Percentiles rank a stretch among this genome's conserved stretches.
phyloP scores from a whole-genome alignment of 2,888 invertebrate genomes.

The Andrena chrysosceles region DNA sequence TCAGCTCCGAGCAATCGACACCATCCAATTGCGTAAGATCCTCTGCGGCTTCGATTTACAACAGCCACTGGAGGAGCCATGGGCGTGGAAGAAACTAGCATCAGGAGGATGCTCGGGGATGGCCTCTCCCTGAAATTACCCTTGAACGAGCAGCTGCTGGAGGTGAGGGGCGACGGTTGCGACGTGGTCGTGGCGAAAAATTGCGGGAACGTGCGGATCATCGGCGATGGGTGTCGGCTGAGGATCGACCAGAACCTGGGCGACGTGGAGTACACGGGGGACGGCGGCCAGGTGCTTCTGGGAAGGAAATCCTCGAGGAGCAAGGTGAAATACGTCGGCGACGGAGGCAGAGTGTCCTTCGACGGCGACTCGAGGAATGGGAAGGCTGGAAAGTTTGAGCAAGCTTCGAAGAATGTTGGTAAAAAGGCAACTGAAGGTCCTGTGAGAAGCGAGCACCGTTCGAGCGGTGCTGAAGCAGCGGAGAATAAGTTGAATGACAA shows the following conservation, averaged over 20 bases:
- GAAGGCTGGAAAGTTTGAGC: background rate
- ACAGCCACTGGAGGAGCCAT: background rate
- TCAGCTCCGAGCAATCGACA: background rate
- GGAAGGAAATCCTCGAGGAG: conserved; percentile 72
- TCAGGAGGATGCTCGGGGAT: conserved; percentile 73
- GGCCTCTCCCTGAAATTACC: conserved; percentile 73
- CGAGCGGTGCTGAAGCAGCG: background rate
- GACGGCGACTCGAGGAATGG: conserved; percentile 10
- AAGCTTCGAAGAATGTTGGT: background rate
- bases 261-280: conserved; percentile 77
- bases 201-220: conserved; percentile 73
- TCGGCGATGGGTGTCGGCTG: conserved; percentile 80
- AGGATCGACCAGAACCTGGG: conserved; percentile 76
- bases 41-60: no score
- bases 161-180: conserved; percentile 79
- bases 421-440: background rate
- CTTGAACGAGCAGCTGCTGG: conserved; percentile 73
- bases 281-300: conserved; percentile 77
- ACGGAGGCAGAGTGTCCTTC: conserved; percentile 73
- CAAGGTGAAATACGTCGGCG: conserved; percentile 75
- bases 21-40: no score
- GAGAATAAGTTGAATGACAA: conserved; percentile 42
- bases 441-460: background rate
- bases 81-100: background rate
- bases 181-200: conserved; percentile 74